Conservation (phyloP, 2,113 vertebrate genomes). For the Sinocyclocheilus grahami region DNA sequence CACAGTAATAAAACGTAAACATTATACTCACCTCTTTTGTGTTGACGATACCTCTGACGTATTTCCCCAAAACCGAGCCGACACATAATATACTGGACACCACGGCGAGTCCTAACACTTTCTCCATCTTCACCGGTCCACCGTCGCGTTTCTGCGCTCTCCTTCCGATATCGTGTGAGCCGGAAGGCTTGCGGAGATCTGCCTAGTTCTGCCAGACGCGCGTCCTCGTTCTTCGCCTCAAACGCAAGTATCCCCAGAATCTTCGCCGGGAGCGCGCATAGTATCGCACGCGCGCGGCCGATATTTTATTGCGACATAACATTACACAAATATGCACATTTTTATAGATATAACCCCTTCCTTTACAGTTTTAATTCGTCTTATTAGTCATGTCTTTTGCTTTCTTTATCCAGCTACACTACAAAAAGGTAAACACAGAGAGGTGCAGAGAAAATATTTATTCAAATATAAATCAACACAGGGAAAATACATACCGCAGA, state of each 20-base stretch:
- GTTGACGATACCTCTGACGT: conserved; percentile 78
- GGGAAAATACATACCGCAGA: conserved; percentile 43
- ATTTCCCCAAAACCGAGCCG: conserved; percentile 74
- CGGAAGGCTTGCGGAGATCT: conserved; percentile 38
- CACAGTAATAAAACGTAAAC: conserved; percentile 22
- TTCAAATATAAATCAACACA: conserved; percentile 68
- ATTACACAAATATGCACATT: background rate
- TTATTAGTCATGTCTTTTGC: background rate
- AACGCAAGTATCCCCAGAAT: conserved; percentile 58
- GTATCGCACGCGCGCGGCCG: conserved; percentile 20
- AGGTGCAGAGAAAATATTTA: conserved; percentile 68
- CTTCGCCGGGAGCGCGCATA: conserved; percentile 33
- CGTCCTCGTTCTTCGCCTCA: conserved; percentile 58
- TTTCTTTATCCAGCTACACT: background rate
- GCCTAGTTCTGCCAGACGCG: conserved; percentile 41
- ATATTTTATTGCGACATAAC: conserved; percentile 35
- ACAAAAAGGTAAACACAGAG: conserved; percentile 31
- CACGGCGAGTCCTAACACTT: conserved; percentile 71
- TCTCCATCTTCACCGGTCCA: conserved; percentile 69
- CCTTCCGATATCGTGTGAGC: conserved; percentile 55
- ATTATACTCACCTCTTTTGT: conserved; percentile 75
- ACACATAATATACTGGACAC: conserved; percentile 72
- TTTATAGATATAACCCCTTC: background rate
- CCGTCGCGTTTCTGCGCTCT: conserved; percentile 46
- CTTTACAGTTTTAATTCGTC: background rate